Conservation (phyloP, 2,888 invertebrate genomes). For the Bedellia somnulentella region DNA sequence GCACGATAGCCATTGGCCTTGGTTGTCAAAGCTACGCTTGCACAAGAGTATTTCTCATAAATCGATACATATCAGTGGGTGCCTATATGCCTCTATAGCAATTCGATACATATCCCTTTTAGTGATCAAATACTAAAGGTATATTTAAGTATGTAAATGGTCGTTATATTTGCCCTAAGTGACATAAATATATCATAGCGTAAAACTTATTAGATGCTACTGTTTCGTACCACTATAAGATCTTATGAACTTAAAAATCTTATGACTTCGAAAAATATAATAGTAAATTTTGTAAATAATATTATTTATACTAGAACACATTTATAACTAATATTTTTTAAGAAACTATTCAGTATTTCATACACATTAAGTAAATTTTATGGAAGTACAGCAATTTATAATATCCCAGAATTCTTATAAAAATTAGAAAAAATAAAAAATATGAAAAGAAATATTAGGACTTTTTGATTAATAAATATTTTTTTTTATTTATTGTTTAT, state of each 20-base stretch:
- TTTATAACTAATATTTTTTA: too few species aligned
- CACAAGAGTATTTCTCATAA: conserved; percentile 13
- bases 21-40: conserved; percentile 45
- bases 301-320: conserved; percentile 23
- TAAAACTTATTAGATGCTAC: conserved; percentile 43
- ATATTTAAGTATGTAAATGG: conserved; percentile 18
- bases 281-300: conserved; percentile 50
- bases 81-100: conserved; percentile 53
- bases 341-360: too few species aligned
- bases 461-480: too few species aligned
- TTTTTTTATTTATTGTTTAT: too few species aligned
- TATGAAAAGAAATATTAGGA: neutral
- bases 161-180: too few species aligned
- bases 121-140: too few species aligned
- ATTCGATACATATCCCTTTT: conserved; percentile 50
- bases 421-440: neutral
- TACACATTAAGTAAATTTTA: too few species aligned
- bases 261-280: conserved; percentile 51
- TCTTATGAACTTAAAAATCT: conserved; percentile 58
- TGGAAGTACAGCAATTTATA: too few species aligned
- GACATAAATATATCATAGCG: too few species aligned
- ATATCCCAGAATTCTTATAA: too few species aligned
- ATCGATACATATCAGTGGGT: conserved; percentile 55
- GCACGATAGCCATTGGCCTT: conserved; percentile 48
- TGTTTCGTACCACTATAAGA: conserved; percentile 42